Evolutionary conservation across 1,140 invertebrate genomes (phyloP).

Genomic region (Drosophila pachea): DNA sequence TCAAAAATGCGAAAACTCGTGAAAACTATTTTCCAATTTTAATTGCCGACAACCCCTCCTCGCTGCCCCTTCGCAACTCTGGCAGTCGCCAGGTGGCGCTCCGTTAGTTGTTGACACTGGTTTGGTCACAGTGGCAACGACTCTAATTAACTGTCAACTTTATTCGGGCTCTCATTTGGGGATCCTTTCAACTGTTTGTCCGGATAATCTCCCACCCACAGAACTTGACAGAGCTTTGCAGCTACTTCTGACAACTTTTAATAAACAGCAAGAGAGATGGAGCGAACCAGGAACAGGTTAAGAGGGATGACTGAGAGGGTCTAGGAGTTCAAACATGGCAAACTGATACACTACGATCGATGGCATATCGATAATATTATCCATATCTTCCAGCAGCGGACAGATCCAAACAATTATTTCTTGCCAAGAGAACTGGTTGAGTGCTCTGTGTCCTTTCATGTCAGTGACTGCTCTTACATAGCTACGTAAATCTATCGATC

Average conservation of each 20-base stretch:
- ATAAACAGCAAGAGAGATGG: neutral
- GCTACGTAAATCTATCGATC: too few species aligned
- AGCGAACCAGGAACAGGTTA: too few species aligned
- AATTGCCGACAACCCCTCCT: slow-evolving; percentile 37
- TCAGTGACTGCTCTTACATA: too few species aligned
- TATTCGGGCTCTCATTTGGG: slow-evolving; percentile 51
- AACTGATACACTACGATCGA: neutral
- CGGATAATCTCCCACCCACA: slow-evolving; percentile 8
- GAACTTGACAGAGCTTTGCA: slow-evolving; percentile 10
- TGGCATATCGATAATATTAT: neutral
- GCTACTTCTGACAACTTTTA: neutral
- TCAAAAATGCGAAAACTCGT: slow-evolving; percentile 39
- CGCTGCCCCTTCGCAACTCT: neutral
- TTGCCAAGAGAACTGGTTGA: too few species aligned
- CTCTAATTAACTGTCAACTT: slow-evolving; percentile 57
- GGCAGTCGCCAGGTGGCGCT: slow-evolving; percentile 34
- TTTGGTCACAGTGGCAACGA: slow-evolving; percentile 16
- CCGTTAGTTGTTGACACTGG: neutral
- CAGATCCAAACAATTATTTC: too few species aligned
- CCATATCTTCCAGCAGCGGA: neutral
- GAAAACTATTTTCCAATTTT: slow-evolving; percentile 66
- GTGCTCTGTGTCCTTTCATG: too few species aligned
- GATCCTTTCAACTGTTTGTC: slow-evolving; percentile 28
- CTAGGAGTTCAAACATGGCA: neutral
- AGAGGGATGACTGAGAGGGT: neutral